These are phyloP conservation scores for Spinus pinus DNA, from an alignment of 2,797 vertebrate genomes.

Conservation along the genomic window DNA sequence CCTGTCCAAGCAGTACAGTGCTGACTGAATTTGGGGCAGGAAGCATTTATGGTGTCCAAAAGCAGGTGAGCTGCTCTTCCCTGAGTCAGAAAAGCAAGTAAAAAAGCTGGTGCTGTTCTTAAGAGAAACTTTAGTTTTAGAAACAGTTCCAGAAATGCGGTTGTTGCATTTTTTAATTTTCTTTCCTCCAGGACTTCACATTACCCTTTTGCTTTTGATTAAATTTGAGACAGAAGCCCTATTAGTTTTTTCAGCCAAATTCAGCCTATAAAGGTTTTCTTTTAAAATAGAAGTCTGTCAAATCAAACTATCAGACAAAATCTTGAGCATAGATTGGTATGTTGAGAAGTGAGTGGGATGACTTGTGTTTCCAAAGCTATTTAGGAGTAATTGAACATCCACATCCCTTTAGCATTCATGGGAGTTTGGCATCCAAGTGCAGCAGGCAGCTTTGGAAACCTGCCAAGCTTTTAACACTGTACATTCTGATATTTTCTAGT, in stretches of 20 bases:
- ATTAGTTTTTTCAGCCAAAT: neutral
- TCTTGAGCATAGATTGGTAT: neutral
- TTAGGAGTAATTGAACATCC: neutral
- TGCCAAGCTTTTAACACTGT: neutral
- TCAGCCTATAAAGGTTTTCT: neutral
- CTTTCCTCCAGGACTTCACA: neutral
- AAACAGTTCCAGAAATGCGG: neutral
- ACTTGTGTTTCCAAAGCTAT: constrained; percentile 13
- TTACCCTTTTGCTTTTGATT: neutral
- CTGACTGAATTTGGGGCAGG: neutral
- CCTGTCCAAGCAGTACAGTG: neutral
- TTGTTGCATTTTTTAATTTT: neutral
- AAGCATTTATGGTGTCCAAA: neutral
- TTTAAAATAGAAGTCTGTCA: neutral
- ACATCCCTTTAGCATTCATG: neutral
- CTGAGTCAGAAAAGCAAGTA: neutral
- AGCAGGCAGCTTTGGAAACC: constrained; percentile 16
- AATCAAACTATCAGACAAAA: neutral
- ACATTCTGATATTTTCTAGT: neutral
- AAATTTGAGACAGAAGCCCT: neutral
- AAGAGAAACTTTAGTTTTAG: neutral
- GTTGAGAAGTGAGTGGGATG: neutral
- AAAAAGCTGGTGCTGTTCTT: neutral
- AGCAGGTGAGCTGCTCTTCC: neutral
- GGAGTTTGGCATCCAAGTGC: neutral